A percentile compares a stretch with the other conserved stretches of the same genome.
These are phyloP conservation scores for Raphicerus campestris DNA, from an alignment of 2,113 vertebrate genomes.

Conservation along the genomic window DNA sequence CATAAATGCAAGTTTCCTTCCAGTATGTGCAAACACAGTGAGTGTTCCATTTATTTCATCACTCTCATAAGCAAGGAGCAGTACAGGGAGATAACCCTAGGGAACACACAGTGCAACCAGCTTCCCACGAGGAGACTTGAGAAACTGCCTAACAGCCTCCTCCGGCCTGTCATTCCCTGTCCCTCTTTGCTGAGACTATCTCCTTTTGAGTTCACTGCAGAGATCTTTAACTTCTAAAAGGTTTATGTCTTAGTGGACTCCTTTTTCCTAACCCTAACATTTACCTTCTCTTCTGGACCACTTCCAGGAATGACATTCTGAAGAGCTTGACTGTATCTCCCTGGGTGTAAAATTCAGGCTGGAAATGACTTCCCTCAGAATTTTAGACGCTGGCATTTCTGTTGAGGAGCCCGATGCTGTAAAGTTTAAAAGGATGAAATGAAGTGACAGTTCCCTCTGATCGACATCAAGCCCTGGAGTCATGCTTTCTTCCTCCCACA, in stretches of 20 bases:
- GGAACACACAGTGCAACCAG: neutral
- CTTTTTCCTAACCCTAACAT: neutral
- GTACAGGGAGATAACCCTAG: neutral
- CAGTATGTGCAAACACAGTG: neutral
- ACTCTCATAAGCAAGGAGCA: neutral
- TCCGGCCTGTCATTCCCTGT: neutral
- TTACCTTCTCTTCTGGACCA: neutral
- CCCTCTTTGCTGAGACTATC: neutral
- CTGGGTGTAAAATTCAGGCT: neutral
- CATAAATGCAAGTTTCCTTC: neutral
- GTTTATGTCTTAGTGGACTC: neutral
- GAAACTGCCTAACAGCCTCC: neutral
- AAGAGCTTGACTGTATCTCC: neutral
- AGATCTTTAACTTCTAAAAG: neutral
- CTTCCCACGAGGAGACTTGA: neutral
- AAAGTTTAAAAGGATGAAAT: neutral
- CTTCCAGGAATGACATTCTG: neutral
- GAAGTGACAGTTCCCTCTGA: neutral
- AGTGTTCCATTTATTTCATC: neutral
- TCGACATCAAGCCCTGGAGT: neutral
- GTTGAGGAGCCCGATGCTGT: neutral
- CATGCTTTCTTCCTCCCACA: neutral
- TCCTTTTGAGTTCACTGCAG: neutral
- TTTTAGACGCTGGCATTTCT: neutral
- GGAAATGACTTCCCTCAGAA: neutral